These are phyloP conservation scores for Menura novaehollandiae DNA, from an alignment of 2,113 vertebrate species.

Conservation along the genomic window DNA sequence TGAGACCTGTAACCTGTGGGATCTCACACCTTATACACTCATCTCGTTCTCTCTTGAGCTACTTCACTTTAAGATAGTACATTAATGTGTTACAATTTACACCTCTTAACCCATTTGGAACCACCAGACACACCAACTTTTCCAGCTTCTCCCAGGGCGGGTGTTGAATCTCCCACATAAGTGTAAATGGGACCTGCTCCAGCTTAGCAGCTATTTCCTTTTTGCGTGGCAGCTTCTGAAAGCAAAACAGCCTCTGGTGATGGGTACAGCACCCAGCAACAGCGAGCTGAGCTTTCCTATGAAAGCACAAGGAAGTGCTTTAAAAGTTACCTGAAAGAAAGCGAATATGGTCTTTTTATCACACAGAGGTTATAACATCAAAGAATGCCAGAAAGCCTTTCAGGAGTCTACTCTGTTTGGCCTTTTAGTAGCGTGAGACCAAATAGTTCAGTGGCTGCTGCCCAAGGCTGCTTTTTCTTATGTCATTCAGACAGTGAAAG, in stretches of 20 bases:
- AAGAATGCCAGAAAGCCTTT: neutral
- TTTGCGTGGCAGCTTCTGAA: neutral
- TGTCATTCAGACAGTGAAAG: neutral
- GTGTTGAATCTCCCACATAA: neutral
- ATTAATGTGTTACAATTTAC: neutral
- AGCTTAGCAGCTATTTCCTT: neutral
- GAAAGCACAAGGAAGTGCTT: neutral
- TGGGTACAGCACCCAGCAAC: neutral
- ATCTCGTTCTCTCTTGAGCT: neutral
- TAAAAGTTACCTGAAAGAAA: constrained; percentile 1
- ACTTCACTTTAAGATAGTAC: neutral
- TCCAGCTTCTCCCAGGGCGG: neutral
- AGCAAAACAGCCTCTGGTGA: neutral
- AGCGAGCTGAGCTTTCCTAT: neutral
- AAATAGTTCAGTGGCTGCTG: constrained; percentile 7
- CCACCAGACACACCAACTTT: neutral
- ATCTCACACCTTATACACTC: neutral
- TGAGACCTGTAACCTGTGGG: neutral
- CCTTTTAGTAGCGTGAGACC: neutral
- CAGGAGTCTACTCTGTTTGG: constrained; percentile 3
- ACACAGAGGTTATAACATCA: constrained; percentile 6
- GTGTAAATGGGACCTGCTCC: neutral
- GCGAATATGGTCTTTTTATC: neutral
- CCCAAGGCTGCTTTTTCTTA: neutral
- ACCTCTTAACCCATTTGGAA: neutral